These are phyloP conservation scores for Desmophyllum pertusum DNA, from an alignment of 92 coral and sea anemone genomes.

Conservation along the genomic window DNA sequence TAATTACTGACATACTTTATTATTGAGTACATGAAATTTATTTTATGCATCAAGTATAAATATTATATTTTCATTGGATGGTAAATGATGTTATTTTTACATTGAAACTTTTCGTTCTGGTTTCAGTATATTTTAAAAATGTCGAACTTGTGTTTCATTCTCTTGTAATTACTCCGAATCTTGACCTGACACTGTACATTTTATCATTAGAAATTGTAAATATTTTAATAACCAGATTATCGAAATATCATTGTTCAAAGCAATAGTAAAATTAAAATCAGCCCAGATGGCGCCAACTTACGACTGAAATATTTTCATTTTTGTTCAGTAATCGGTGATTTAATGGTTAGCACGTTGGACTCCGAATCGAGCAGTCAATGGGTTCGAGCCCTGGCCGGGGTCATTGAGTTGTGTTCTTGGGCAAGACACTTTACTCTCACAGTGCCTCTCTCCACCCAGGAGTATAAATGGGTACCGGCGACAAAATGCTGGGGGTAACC, in stretches of 20 bases:
- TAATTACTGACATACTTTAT: neutral
- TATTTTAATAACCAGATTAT: constrained; percentile 9
- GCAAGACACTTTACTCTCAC: too few species aligned
- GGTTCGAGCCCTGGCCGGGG: too few species aligned
- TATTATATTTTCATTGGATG: constrained; percentile 10
- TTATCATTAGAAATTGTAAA: constrained; percentile 15
- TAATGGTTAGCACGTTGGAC: too few species aligned
- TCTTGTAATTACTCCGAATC: neutral
- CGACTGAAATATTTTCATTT: neutral
- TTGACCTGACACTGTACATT: neutral
- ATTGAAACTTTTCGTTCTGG: neutral
- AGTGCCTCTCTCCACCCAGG: too few species aligned
- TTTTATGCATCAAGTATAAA: neutral
- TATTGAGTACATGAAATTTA: neutral
- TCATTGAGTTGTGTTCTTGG: too few species aligned
- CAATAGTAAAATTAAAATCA: neutral
- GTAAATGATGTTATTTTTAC: constrained; percentile 14
- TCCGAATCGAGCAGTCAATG: too few species aligned
- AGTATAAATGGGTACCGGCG: too few species aligned
- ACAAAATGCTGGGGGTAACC: too few species aligned
- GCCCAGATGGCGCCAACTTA: constrained; percentile 8
- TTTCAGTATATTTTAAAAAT: neutral
- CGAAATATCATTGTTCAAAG: neutral
- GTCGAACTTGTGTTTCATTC: neutral
- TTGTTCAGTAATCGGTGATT: neutral